These are phyloP conservation scores for Lethenteron camtschaticum DNA, from an alignment of 2,113 vertebrate species.

Conservation along the genomic window DNA sequence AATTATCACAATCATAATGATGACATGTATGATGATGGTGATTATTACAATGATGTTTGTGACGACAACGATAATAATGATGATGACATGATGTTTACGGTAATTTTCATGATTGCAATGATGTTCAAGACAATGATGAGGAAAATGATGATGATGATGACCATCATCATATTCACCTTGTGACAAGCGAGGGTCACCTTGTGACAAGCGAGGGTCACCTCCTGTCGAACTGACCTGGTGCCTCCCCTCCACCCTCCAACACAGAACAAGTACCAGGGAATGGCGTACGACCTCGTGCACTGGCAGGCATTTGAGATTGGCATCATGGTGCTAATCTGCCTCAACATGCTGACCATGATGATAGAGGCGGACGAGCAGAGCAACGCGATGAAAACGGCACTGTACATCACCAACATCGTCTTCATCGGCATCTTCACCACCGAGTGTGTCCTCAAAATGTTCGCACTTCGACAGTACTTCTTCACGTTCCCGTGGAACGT, in stretches of 20 bases:
- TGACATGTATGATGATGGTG: too few relatives aligned
- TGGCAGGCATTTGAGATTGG: neutral
- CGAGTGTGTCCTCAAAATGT: conserved; percentile 4
- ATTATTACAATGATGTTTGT: too few relatives aligned
- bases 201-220: neutral
- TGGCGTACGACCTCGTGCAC: neutral
- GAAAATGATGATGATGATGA: neutral
- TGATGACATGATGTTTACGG: neutral
- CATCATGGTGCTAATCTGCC: conserved; percentile 1
- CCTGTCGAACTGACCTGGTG: neutral
- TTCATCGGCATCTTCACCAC: conserved; percentile 3
- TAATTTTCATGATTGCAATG: neutral
- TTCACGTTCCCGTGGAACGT: conserved; percentile 4
- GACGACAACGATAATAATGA: too few relatives aligned
- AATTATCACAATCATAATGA: too few relatives aligned
- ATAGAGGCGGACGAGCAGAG: neutral
- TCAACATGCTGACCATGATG: conserved; percentile 4
- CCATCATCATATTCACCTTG: neutral
- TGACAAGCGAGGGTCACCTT: neutral
- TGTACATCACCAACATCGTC: neutral
- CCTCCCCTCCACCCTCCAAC: neutral
- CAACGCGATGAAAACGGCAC: neutral
- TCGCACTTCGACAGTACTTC: neutral
- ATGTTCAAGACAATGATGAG: neutral
- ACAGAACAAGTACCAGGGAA: conserved; percentile 3